phyloP scores from a whole-genome alignment of 2,113 vertebrate species.

The Potamarius usumacintae region DNA sequence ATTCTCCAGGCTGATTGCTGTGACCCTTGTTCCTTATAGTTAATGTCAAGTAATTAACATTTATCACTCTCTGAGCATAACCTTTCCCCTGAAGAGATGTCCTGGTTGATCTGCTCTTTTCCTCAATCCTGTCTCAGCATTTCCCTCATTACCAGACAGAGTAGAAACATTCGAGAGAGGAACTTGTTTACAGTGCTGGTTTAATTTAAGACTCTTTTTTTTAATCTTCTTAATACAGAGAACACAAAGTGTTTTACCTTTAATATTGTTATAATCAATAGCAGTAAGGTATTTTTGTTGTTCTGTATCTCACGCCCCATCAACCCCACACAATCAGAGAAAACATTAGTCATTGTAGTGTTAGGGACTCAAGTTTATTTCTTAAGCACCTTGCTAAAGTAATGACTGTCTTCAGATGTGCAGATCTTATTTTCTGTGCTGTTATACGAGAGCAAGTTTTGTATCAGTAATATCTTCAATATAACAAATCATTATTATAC shows the following conservation, averaged over 20 bases:
- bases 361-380: not conserved
- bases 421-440: not conserved
- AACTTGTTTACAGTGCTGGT: conserved; percentile 28
- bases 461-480: not conserved
- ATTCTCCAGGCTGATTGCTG: conserved; percentile 47
- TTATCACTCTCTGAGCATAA: conserved; percentile 72
- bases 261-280: not conserved
- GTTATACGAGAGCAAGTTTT: not conserved
- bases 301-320: not conserved
- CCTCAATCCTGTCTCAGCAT: conserved; percentile 47
- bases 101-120: conserved; percentile 63
- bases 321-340: not conserved
- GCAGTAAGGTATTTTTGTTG: not conserved
- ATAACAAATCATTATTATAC: not conserved
- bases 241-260: not conserved
- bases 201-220: conserved; percentile 17
- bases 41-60: conserved; percentile 78
- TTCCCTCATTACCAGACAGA: conserved; percentile 59
- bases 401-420: not conserved
- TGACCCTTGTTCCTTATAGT: conserved; percentile 49
- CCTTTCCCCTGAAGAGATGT: conserved; percentile 65
- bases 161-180: conserved; percentile 5
- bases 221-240: conserved; percentile 33
- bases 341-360: not conserved
- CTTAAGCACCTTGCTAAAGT: not conserved